phyloP scores from a whole-genome alignment of 2,888 invertebrate species.

The Dascillus cervinus region DNA sequence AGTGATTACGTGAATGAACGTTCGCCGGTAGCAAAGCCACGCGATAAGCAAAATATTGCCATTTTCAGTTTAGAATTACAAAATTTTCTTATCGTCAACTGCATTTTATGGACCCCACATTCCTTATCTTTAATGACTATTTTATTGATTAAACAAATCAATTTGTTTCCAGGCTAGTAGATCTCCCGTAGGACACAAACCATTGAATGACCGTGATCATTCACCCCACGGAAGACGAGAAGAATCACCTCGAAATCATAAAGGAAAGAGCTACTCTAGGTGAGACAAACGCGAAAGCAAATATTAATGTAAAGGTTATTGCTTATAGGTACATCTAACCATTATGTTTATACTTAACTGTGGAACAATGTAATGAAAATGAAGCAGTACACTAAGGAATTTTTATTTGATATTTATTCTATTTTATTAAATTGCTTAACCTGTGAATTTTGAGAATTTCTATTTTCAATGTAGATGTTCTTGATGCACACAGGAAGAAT shows the following conservation, averaged over 20 bases:
- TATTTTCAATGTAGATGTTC: slow-evolving; percentile 22
- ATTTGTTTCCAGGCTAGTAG: slow-evolving; percentile 31
- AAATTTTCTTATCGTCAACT: too few relatives aligned
- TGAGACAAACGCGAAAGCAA: slow-evolving; percentile 17
- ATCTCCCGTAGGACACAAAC: slow-evolving; percentile 31
- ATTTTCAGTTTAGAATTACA: too few relatives aligned
- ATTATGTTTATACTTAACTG: too few relatives aligned
- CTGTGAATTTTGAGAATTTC: slow-evolving; percentile 31
- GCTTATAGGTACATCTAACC: not conserved
- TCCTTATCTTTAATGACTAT: not conserved
- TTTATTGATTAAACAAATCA: slow-evolving; percentile 12
- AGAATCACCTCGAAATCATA: slow-evolving; percentile 39
- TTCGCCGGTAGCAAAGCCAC: too few relatives aligned
- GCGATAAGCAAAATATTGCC: too few relatives aligned
- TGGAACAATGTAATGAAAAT: too few relatives aligned
- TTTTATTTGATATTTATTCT: too few relatives aligned
- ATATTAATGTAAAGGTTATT: not conserved
- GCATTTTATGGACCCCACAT: too few relatives aligned
- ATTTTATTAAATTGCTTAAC: too few relatives aligned
- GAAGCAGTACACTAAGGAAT: too few relatives aligned
- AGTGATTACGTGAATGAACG: too few relatives aligned
- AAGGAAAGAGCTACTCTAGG: slow-evolving; percentile 40
- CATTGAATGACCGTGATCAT: slow-evolving; percentile 33
- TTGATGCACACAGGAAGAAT: slow-evolving; percentile 33
- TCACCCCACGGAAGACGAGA: slow-evolving; percentile 38